phyloP scores from a whole-genome alignment of 2,888 invertebrate genomes.

The Octonoba sinensis region DNA sequence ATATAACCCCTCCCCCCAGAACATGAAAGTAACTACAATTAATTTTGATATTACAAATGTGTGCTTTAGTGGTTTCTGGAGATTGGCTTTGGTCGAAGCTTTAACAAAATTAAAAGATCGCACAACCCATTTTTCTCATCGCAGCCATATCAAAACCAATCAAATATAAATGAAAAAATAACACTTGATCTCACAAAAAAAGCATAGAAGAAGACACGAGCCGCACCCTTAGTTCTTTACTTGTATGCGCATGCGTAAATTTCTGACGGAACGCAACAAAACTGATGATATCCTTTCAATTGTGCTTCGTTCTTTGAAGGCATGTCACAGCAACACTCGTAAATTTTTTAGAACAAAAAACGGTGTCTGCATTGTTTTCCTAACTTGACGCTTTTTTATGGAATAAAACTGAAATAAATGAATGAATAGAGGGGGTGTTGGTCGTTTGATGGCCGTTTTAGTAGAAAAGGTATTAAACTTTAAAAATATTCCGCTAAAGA shows the following conservation, averaged over 20 bases:
- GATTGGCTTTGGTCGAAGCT: too few relatives aligned
- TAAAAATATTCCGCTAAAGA: constrained; percentile 45
- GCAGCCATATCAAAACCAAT: too few relatives aligned
- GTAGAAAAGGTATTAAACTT: constrained; percentile 59
- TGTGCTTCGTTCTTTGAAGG: constrained; percentile 27
- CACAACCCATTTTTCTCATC: too few relatives aligned
- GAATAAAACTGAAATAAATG: background rate
- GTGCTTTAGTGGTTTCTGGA: too few relatives aligned
- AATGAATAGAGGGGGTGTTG: constrained; percentile 41
- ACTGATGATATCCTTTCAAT: constrained; percentile 34
- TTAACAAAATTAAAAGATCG: too few relatives aligned
- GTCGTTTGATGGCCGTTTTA: constrained; percentile 25
- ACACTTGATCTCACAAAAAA: background rate
- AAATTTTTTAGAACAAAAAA: constrained; percentile 57
- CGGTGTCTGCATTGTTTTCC: constrained; percentile 34
- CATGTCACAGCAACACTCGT: constrained; percentile 43
- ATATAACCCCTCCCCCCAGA: too few relatives aligned
- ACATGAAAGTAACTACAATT: too few relatives aligned
- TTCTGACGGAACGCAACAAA: background rate
- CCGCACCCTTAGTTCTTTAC: constrained; percentile 25
- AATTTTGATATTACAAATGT: too few relatives aligned
- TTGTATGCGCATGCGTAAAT: constrained; percentile 1
- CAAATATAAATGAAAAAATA: too few relatives aligned
- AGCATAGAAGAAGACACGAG: background rate
- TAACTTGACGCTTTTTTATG: constrained; percentile 15